Evolutionary conservation across 2,888 invertebrate species (phyloP), one percentile per base, ranked within the genome.

Genomic region (Pimpla rufipes): DNA sequence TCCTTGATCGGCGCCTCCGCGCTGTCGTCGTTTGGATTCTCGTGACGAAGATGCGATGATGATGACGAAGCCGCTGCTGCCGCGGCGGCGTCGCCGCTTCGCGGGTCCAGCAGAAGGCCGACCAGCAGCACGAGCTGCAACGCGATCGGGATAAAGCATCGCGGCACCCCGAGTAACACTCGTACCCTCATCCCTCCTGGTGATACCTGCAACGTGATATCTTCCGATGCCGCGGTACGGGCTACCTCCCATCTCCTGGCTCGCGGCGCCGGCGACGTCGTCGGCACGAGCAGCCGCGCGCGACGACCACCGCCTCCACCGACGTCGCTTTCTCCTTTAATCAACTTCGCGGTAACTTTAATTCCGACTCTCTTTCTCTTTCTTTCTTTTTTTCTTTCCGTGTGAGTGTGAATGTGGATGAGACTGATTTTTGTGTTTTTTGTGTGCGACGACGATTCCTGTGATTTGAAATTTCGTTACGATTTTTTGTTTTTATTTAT

Each of bases 1-100:
- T 94, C 85, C 71, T 79, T 74, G 55, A 74, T 74, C 81, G 13
- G 74, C 73, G 93, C 94, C 89, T 89, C 85, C 78, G 84, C 92
- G 93, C 90, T 93, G 93, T 87, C 79, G 89, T 89, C 89, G 88
- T 47, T n/a, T n/a, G n/a, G n/a, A n/a, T n/a, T n/a, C n/a, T n/a
- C 35, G 37, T 47, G 11, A 1, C 35, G 35, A 55, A 29, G 21
- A 10, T 59, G 42, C 42, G 85, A 91, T 91, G 90, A 91, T 90
- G 92, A 90, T 93, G 71, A 79, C 75, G 85, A 42, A 42, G 88
- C 81, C 70, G 71, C 37, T 73, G 85, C 42, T 42, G 88, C 81
- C 70, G 71, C 37, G 11, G 68, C 75, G 73, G 59, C 73, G 77
- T 84, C 81, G 85, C n/a, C n/a, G 29, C 29, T 29, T 5, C 50